Conservation (phyloP, 2,888 invertebrate species). For the Gari tellinella region DNA sequence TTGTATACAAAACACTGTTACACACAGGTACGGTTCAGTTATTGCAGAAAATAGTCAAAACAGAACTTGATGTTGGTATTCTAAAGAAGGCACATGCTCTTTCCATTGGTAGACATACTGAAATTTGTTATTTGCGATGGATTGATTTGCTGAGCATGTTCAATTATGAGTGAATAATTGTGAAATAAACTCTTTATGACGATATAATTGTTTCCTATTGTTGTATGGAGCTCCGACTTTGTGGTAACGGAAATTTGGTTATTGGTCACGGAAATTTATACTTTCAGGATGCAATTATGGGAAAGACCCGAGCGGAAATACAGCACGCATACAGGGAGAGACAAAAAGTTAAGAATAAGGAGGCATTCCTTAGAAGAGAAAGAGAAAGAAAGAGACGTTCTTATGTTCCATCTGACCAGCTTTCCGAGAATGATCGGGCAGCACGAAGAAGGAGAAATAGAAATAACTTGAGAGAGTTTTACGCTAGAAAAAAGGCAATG, state of each 20-base stretch:
- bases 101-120: no score
- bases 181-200: no score
- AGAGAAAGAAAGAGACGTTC: conserved; percentile 26
- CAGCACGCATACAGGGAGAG: conserved; percentile 45
- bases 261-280: conserved; percentile 2
- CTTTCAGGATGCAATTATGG: conserved; percentile 19
- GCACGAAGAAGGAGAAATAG: conserved; percentile 21
- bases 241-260: conserved; percentile 34
- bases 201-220: no score
- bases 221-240: conserved; percentile 20
- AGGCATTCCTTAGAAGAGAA: conserved; percentile 45
- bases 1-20: no score
- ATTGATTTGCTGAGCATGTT: no score
- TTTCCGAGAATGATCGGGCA: conserved; percentile 25
- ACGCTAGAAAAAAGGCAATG: conserved; percentile 16
- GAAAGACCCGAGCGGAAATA: conserved; percentile 46
- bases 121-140: no score
- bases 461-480: conserved; percentile 18
- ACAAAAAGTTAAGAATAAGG: conserved; percentile 41
- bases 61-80: no score
- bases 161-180: no score
- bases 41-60: no score
- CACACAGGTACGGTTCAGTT: no score
- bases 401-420: conserved; percentile 27
- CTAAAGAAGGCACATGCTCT: no score